Percentiles rank a stretch among this genome's conserved stretches.
phyloP scores from a whole-genome alignment of 2,113 vertebrate species.

The Nannospalax galili region DNA sequence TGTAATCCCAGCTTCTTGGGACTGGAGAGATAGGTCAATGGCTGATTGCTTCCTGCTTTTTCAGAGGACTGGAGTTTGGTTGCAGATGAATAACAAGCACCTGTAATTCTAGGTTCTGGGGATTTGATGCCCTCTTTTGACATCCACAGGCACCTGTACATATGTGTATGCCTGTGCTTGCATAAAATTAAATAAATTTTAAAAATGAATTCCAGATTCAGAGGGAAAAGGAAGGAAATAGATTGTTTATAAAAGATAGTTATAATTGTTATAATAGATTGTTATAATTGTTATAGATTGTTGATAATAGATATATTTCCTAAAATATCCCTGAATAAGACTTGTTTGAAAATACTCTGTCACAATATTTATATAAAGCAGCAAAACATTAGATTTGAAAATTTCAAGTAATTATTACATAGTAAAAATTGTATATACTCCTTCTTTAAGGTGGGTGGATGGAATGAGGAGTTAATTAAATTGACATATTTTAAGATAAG shows the following conservation, averaged over 20 bases:
- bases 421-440: not conserved
- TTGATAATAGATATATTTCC: not conserved
- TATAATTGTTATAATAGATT: too few relatives aligned
- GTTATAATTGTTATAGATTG: too few relatives aligned
- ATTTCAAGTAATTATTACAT: not conserved
- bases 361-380: not conserved
- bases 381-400: not conserved
- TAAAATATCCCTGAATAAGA: not conserved
- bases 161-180: too few relatives aligned
- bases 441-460: not conserved
- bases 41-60: too few relatives aligned
- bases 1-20: too few relatives aligned
- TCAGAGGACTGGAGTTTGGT: too few relatives aligned
- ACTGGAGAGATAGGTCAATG: too few relatives aligned
- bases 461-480: not conserved
- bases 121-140: not conserved
- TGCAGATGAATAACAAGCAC: too few relatives aligned
- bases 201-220: not conserved
- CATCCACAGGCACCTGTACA: not conserved
- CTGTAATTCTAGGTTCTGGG: not conserved
- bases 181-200: not conserved
- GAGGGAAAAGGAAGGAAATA: not conserved
- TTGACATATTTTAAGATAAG: conserved; percentile 18
- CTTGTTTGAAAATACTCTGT: not conserved
- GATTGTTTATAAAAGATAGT: not conserved